phyloP scores from a whole-genome alignment of 2,797 vertebrate species.

The Diceros bicornis region DNA sequence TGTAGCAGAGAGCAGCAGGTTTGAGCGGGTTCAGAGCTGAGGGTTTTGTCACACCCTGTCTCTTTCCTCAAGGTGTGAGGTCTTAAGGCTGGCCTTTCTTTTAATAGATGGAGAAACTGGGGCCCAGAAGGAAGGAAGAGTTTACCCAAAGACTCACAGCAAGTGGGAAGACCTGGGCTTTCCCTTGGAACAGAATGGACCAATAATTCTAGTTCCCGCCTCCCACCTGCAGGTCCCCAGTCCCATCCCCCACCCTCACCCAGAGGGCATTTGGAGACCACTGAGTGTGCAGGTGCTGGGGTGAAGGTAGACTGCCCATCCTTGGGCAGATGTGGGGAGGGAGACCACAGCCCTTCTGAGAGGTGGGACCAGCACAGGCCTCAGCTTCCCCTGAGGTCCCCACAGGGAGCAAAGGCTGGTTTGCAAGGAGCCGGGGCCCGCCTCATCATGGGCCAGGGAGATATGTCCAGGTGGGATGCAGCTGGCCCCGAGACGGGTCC shows the following conservation, averaged over 20 bases:
- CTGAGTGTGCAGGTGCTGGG: not conserved
- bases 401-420: not conserved
- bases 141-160: not conserved
- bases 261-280: not conserved
- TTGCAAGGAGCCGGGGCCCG: not conserved
- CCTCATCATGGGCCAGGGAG: not conserved
- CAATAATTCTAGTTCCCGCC: not conserved
- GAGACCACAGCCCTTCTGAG: not conserved
- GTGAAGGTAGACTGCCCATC: not conserved
- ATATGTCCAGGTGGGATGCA: not conserved
- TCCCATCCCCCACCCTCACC: not conserved
- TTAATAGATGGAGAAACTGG: not conserved
- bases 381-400: not conserved
- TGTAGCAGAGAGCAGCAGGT: not conserved
- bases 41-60: not conserved
- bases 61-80: not conserved
- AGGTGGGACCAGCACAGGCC: not conserved
- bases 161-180: not conserved
- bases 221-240: not conserved
- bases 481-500: not conserved
- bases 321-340: not conserved
- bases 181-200: not conserved
- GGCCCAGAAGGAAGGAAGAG: not conserved
- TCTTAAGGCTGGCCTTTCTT: not conserved
- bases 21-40: not conserved